Percentiles rank a stretch among this genome's conserved stretches.
Conservation (phyloP, 37 sponge, comb jelly and placozoan species). For the Mnemiopsis leidyi region DNA sequence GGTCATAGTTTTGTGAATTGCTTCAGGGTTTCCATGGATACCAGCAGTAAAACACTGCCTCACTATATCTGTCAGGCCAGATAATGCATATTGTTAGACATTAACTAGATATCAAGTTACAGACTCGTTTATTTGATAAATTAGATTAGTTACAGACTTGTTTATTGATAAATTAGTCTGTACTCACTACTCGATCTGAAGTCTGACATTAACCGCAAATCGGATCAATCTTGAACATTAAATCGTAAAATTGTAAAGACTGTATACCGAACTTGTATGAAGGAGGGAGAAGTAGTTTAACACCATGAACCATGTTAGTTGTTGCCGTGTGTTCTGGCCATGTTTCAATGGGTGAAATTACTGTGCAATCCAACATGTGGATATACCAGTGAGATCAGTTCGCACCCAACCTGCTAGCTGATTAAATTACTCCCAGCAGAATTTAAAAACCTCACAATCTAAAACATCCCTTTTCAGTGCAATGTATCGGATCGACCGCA, state of each 20-base stretch:
- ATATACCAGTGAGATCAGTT: background rate
- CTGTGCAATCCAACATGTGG: background rate
- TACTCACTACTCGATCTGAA: too few species aligned
- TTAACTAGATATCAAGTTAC: background rate
- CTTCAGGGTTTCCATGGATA: background rate
- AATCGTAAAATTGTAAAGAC: too few species aligned
- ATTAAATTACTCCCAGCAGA: background rate
- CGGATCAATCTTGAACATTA: too few species aligned
- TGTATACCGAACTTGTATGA: too few species aligned
- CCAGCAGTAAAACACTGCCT: background rate
- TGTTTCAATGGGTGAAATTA: too few species aligned
- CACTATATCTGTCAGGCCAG: background rate
- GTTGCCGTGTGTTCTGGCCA: too few species aligned
- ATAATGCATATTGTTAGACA: background rate
- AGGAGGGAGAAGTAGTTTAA: too few species aligned
- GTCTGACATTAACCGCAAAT: too few species aligned
- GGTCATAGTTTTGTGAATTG: background rate
- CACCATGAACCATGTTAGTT: too few species aligned
- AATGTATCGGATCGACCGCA: background rate
- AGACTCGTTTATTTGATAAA: too few species aligned
- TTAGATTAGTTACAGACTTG: too few species aligned
- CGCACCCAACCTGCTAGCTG: background rate
- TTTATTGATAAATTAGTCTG: too few species aligned
- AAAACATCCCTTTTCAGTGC: background rate
- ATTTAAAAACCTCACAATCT: background rate